Evolutionary conservation across 2,888 invertebrate genomes (phyloP), one percentile per base, ranked within the genome.

Genomic region (Melanostoma scalare): DNA sequence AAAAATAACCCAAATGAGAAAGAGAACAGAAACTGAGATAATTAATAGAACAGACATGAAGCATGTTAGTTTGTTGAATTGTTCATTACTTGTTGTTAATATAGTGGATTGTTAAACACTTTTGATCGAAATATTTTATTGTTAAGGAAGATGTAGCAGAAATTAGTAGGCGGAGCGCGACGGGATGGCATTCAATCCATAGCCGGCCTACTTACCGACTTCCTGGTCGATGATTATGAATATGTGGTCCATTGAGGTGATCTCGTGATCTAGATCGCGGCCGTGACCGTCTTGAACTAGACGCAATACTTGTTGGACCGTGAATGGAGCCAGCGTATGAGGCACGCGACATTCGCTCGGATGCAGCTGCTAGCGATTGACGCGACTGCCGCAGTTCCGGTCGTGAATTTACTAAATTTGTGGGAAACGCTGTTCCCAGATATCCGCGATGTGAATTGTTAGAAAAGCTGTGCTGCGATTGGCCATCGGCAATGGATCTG

Each of bases 401-500:
- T 88, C 95, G 92, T 30, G 95, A 94, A 89, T 95, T 95, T 87
- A 96, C 94, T 88, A 96, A 93, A 91, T 96, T 96, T 86, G 94
- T 94, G 72, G 95, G 95, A 87, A 94, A 93, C 79, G 94, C 94
- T 86, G 93, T 93, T 78, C 93, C 92, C 87, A 95, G 92, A 89
- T 96, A 96, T 85, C 91, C 91, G 88, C 96, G 94, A 87, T 94
- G 95, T 53, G 96, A 96, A 88, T 94, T 93, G 89, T 96, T 96
- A 77, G 96, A 95, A 91, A 96, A 96, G 89, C 96, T 96, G 90
- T 97, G 96, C 90, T 97, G 96, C 72, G 96, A 96, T 91, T 97
- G 97, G 80, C 96, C 96, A 90, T 97, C 97, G 81, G 96, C 96
- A 87, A 96, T 94, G 82, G 96, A 96, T 88, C 96, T 94, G 87